A percentile compares a stretch with the other conserved stretches of the same genome.
phyloP scores from a whole-genome alignment of 2,113 vertebrate genomes.

The Oryzias woworae region DNA sequence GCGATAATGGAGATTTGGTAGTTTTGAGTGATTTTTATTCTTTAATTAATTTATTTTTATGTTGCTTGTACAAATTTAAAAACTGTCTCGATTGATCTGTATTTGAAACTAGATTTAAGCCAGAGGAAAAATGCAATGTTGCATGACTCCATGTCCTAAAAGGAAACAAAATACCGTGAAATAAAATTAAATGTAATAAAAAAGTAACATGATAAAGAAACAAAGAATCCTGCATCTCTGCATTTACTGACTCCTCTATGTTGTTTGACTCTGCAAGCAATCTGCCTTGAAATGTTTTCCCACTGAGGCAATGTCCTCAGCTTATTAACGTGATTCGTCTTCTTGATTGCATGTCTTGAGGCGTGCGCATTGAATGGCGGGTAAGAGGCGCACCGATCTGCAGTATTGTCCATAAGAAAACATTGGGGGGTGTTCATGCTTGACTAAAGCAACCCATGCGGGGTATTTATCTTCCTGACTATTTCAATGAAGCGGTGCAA shows the following conservation, averaged over 20 bases:
- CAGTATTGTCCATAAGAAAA: constrained; percentile 1
- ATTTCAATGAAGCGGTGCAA: neutral
- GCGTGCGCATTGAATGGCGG: constrained; percentile 23
- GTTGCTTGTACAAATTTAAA: too few species aligned
- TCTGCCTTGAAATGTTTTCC: constrained; percentile 28
- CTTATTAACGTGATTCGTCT: constrained; percentile 61
- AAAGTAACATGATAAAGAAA: neutral
- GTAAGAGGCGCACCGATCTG: constrained; percentile 22
- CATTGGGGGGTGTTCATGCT: neutral
- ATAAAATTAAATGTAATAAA: too few species aligned
- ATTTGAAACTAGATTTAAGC: too few species aligned
- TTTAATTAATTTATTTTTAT: too few species aligned
- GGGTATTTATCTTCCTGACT: neutral
- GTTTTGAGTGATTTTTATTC: too few species aligned
- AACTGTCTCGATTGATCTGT: too few species aligned
- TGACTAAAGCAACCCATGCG: neutral
- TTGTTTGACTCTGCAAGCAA: constrained; percentile 14
- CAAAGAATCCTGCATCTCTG: neutral
- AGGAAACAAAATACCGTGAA: too few species aligned
- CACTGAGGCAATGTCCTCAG: constrained; percentile 40
- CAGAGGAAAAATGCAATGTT: too few species aligned
- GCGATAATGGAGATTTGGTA: too few species aligned
- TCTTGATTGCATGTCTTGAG: constrained; percentile 33
- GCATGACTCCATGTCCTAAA: too few species aligned
- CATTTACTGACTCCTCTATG: constrained; percentile 2